Conservation (phyloP, 2,797 vertebrate species). For the Atherinosoma microstoma region DNA sequence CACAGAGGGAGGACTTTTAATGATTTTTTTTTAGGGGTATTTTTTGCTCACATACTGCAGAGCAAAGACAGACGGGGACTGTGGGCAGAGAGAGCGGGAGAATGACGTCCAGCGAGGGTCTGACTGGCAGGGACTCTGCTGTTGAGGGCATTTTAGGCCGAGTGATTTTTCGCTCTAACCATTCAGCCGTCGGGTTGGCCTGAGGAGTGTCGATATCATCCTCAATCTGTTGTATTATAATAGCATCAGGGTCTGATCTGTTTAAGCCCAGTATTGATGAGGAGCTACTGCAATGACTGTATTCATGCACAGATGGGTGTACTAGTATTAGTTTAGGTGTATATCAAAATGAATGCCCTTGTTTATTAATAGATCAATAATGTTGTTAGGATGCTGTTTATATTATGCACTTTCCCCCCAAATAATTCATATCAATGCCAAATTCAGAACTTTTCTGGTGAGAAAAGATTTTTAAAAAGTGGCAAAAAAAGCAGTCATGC, state of each 20-base stretch:
- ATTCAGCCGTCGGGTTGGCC: not conserved
- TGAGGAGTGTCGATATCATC: slow-evolving; percentile 3
- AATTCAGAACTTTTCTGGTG: not conserved
- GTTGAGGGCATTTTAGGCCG: not conserved
- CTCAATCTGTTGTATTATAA: slow-evolving; percentile 24
- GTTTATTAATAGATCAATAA: not conserved
- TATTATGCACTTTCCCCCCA: too few species aligned
- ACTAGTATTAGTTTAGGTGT: not conserved
- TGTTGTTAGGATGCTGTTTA: too few species aligned
- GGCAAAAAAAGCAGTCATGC: not conserved
- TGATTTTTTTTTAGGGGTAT: not conserved
- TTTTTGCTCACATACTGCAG: not conserved
- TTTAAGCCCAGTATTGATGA: not conserved
- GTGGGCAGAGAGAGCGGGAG: not conserved
- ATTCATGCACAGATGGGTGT: not conserved
- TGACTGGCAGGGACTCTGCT: not conserved
- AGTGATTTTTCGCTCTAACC: not conserved
- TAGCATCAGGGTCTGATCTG: not conserved
- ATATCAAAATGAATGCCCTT: not conserved
- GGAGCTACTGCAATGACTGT: not conserved
- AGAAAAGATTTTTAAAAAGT: not conserved
- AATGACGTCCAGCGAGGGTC: not conserved
- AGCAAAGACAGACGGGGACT: slow-evolving; percentile 4
- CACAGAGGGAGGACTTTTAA: not conserved
- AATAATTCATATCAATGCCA: not conserved